phyloP scores from a whole-genome alignment of 30 jellyfish, hydroid and myxozoan genomes.

The Chironex yamaguchii region DNA sequence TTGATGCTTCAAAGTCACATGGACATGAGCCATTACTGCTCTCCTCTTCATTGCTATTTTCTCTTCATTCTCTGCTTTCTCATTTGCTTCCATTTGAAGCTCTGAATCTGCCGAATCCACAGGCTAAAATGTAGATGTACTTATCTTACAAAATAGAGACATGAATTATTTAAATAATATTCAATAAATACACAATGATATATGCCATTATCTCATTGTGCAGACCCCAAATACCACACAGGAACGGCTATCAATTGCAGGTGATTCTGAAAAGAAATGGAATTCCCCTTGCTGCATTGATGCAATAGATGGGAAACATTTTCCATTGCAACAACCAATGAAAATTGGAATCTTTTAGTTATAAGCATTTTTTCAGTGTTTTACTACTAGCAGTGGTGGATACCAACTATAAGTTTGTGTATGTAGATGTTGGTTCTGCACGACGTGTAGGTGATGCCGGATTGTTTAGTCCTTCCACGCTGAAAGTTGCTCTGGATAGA shows the following conservation, averaged over 20 bases:
- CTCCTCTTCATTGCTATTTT: too few relatives aligned
- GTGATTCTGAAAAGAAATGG: constrained; percentile 35
- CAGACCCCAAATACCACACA: constrained; percentile 38
- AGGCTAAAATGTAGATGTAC: not conserved
- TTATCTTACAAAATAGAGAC: too few relatives aligned
- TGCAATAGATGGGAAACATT: constrained; percentile 64
- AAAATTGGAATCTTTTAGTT: constrained; percentile 46
- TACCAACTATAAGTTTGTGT: too few relatives aligned
- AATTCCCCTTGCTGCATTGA: constrained; percentile 60
- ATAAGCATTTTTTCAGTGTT: constrained; percentile 44
- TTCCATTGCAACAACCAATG: constrained; percentile 51
- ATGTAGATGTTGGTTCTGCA: too few relatives aligned
- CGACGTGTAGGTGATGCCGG: too few relatives aligned
- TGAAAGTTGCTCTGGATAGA: too few relatives aligned
- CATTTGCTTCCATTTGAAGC: not conserved
- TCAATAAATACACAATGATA: too few relatives aligned
- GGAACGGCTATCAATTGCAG: constrained; percentile 29
- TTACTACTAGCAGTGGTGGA: too few relatives aligned
- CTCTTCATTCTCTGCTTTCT: constrained; percentile 3
- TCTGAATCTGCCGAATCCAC: not conserved
- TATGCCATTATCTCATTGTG: not conserved
- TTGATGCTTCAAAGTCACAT: too few relatives aligned
- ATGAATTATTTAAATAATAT: too few relatives aligned
- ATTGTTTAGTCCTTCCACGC: too few relatives aligned
- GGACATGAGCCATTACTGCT: too few relatives aligned